Base-by-base conservation (phyloP, 2,113 vertebrate genomes). In the Vombatus ursinus region DNA sequence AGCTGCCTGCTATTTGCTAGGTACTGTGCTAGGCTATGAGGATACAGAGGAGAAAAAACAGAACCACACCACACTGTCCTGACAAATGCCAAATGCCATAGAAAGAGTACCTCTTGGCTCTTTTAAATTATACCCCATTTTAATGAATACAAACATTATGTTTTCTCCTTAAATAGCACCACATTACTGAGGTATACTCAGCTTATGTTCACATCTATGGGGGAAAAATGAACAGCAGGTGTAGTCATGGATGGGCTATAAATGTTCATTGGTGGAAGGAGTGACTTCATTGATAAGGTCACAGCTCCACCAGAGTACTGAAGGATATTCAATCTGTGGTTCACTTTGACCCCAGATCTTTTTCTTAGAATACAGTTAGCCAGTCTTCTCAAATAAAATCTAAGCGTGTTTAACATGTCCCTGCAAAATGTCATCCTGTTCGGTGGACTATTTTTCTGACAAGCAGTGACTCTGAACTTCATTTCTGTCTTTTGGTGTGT, bases 141-240 rank as follows among this genome's bases (percentile, higher is more conserved):
- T 96, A 24, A 48, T 90, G 96, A 95, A 95, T 50, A 53, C 5
- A 93, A 96, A 52, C 92, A 94, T 37, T 57, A 93, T 93, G 24
- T 96, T 93, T 97, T 14, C 95, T 94, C 52, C 94, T 92, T 92
- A 89, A 95, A 77, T 57, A 96, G 28, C 37, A 94, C 68, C 49
- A 90, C 6, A 94, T 53, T 94, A 51, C 89, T 94, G 28, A 94
- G 57, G 28, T 37, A 4, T 5, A 61, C 37, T 23, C 37, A 51
- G 51, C 44, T 28, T 89, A 25, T 92, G 53, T 61, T 94, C 48
- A 44, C 37, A 8, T 95, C 90, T 61, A 52, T 52, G 23, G 10
- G 26, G 57, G 28, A 8, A 8, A 61, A 61, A 0, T 57, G 8
- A 0, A 28, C 57, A 57, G 25, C 26, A 57, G 26, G 54, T 2